Evolutionary conservation across 2,888 invertebrate species (phyloP).

Genomic region (Eupithecia abbreviata): DNA sequence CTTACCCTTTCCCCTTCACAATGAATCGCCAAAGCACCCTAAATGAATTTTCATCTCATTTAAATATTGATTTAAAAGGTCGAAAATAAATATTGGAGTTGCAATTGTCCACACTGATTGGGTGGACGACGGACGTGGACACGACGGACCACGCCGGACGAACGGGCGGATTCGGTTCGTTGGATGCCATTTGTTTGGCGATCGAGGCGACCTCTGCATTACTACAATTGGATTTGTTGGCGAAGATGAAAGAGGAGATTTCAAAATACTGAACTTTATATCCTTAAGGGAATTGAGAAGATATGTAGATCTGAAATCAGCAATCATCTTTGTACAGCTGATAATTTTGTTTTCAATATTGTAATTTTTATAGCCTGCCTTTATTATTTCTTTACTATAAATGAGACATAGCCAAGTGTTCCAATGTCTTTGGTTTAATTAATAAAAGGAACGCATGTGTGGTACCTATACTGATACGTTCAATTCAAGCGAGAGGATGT

Average conservation of each 20-base stretch:
- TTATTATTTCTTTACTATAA: no score
- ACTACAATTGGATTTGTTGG: conserved; percentile 55
- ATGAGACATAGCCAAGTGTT: no score
- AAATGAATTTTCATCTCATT: conserved; percentile 16
- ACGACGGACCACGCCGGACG: conserved; percentile 15
- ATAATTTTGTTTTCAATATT: no score
- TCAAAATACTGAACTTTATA: not conserved
- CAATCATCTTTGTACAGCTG: no score
- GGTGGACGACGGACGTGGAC: conserved; percentile 11
- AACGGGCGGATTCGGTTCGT: conserved; percentile 55
- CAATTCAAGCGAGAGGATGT: no score
- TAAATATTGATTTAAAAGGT: conserved; percentile 29
- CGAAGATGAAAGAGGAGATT: conserved; percentile 17
- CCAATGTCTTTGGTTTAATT: no score
- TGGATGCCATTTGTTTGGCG: conserved; percentile 64
- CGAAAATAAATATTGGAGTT: conserved; percentile 26
- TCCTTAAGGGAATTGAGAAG: not conserved
- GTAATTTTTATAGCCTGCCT: no score
- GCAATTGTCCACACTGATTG: conserved; percentile 28
- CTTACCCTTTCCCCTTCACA: not conserved
- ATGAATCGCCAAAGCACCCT: not conserved
- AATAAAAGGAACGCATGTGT: no score
- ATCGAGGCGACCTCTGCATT: conserved; percentile 54
- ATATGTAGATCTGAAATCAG: not conserved
- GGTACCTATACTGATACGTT: no score